Percentiles rank a stretch among this genome's conserved stretches.
Evolutionary conservation across 2,888 invertebrate genomes (phyloP).

Genomic region (Lasioglossum malachurum): DNA sequence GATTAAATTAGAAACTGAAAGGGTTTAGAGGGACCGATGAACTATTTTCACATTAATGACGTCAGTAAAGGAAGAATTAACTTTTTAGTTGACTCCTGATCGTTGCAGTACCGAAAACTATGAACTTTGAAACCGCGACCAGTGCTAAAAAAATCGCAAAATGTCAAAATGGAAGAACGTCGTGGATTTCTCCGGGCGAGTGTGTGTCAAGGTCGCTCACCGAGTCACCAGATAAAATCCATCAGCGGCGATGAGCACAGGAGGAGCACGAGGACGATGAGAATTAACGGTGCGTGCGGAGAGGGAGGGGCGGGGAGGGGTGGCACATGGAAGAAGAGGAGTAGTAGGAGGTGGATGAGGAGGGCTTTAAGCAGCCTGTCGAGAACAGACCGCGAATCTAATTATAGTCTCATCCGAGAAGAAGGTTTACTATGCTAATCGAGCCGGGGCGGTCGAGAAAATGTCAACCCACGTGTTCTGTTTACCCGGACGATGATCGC

Average conservation of each 20-base stretch:
- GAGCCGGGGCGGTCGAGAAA: conserved; percentile 69
- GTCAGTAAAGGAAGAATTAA: too few species aligned
- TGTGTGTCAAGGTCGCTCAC: conserved; percentile 47
- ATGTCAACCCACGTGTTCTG: conserved; percentile 79
- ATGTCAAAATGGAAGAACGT: neutral
- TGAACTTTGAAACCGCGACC: too few species aligned
- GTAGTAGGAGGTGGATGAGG: conserved; percentile 24
- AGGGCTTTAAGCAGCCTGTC: conserved; percentile 24
- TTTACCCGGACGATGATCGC: conserved; percentile 64
- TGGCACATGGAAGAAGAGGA: neutral
- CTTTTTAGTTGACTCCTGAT: too few species aligned
- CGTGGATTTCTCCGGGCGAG: conserved; percentile 16
- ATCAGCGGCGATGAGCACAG: conserved; percentile 7
- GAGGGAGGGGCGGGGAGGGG: neutral
- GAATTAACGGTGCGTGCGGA: conserved; percentile 35
- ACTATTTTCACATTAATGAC: too few species aligned
- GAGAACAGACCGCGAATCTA: conserved; percentile 76
- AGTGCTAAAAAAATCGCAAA: neutral
- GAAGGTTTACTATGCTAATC: conserved; percentile 80
- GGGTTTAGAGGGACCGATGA: too few species aligned
- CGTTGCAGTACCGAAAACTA: too few species aligned
- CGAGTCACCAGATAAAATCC: conserved; percentile 32
- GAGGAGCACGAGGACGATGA: conserved; percentile 2
- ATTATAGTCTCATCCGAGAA: conserved; percentile 76
- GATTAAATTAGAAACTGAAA: too few species aligned